Conservation (phyloP, 2,888 invertebrate species). For the Spilarctia lutea region DNA sequence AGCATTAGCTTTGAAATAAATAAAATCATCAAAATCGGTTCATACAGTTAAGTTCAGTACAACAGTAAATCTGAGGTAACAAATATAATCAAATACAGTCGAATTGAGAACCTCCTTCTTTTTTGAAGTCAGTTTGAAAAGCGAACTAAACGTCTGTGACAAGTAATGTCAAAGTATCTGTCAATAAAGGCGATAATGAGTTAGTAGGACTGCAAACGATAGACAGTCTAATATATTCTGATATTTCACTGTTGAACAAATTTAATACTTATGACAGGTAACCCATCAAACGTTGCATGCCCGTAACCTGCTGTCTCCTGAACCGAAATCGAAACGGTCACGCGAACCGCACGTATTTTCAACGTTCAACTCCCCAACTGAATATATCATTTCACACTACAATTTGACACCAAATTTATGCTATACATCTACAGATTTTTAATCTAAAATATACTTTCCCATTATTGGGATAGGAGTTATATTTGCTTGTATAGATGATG, state of each 20-base stretch:
- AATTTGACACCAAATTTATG: constrained; percentile 73
- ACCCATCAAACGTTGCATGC: constrained; percentile 71
- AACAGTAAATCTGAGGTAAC: too few species aligned
- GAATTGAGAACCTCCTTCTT: too few species aligned
- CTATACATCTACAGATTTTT: constrained; percentile 49
- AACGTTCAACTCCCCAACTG: constrained; percentile 60
- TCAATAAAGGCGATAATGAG: constrained; percentile 13
- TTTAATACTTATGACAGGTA: constrained; percentile 73
- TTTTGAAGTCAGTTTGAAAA: too few species aligned
- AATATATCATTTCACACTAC: constrained; percentile 83
- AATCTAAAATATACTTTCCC: constrained; percentile 61
- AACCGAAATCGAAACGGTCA: constrained; percentile 70
- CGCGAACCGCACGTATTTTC: constrained; percentile 69
- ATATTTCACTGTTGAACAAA: constrained; percentile 65
- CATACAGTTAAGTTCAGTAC: too few species aligned
- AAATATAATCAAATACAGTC: too few species aligned
- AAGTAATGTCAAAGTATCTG: constrained; percentile 12
- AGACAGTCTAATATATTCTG: constrained; percentile 38
- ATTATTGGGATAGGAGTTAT: constrained; percentile 42
- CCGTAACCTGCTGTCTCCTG: constrained; percentile 62
- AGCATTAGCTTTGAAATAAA: too few species aligned
- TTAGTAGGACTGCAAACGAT: constrained; percentile 18
- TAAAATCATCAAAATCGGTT: too few species aligned
- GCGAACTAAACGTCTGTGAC: background rate
- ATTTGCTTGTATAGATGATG: constrained; percentile 22